phyloP scores from a whole-genome alignment of 2,113 vertebrate species.

The Tetraodon nigroviridis region DNA sequence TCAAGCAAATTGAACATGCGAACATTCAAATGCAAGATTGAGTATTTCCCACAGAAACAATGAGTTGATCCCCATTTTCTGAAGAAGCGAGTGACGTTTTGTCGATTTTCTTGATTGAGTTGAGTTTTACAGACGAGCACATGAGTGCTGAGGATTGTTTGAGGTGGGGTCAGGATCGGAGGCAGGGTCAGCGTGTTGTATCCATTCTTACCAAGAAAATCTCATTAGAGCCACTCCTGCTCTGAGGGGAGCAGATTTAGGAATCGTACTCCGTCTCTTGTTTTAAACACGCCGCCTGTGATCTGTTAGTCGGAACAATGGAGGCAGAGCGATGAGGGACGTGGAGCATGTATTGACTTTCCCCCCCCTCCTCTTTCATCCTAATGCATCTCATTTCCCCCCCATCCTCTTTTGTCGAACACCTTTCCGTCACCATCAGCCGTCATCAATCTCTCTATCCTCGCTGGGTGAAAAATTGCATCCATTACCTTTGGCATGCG shows the following conservation, averaged over 20 bases:
- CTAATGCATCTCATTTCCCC: slow-evolving; percentile 64
- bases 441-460: slow-evolving; percentile 57
- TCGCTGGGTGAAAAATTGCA: slow-evolving; percentile 57
- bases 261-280: slow-evolving; percentile 46
- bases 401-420: slow-evolving; percentile 56
- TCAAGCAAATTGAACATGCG: too few species aligned
- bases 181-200: slow-evolving; percentile 14
- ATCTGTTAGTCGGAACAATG: slow-evolving; percentile 61
- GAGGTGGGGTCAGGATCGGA: slow-evolving; percentile 12
- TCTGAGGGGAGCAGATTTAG: slow-evolving; percentile 62
- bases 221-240: slow-evolving; percentile 58
- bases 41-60: too few species aligned
- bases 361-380: slow-evolving; percentile 49
- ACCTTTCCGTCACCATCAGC: slow-evolving; percentile 61
- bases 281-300: slow-evolving; percentile 42
- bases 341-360: slow-evolving; percentile 56
- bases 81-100: too few species aligned
- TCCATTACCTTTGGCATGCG: slow-evolving; percentile 63
- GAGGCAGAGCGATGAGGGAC: slow-evolving; percentile 43
- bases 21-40: too few species aligned
- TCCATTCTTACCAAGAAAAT: slow-evolving; percentile 47
- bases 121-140: neutral
- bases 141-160: neutral
- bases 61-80: too few species aligned
- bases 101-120: neutral